Evolutionary conservation across 2,113 vertebrate genomes (phyloP).

Genomic region (Misgurnus mizolepis): DNA sequence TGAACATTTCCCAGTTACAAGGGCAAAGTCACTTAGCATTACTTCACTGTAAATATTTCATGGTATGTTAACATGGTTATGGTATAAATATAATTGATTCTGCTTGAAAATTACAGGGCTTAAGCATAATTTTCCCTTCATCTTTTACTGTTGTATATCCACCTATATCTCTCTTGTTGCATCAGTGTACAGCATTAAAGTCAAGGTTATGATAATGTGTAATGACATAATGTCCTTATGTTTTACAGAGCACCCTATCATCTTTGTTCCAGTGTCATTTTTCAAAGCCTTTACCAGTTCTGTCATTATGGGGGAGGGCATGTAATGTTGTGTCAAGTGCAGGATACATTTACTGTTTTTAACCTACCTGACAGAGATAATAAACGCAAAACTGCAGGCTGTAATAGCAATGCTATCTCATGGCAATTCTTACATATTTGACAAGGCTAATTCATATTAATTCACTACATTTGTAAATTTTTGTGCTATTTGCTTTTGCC

Average conservation of each 20-base stretch:
- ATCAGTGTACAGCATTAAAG: not conserved
- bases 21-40: not conserved
- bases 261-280: constrained; percentile 1
- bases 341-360: constrained; percentile 9
- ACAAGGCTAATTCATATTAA: too few relatives aligned
- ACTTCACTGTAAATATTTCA: constrained; percentile 20
- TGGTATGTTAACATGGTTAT: not conserved
- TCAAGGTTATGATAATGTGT: constrained; percentile 12
- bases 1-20: not conserved
- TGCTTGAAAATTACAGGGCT: constrained; percentile 2
- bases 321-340: not conserved
- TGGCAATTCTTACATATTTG: not conserved
- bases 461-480: too few relatives aligned
- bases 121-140: not conserved
- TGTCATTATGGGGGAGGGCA: not conserved
- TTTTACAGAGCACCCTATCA: not conserved
- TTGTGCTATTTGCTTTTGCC: too few relatives aligned
- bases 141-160: not conserved
- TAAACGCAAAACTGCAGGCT: not conserved
- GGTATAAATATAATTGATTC: not conserved
- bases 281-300: not conserved
- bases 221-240: constrained; percentile 3
- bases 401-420: not conserved
- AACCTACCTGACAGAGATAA: constrained; percentile 1
- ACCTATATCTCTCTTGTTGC: not conserved